Evolutionary conservation across 2,113 vertebrate genomes (phyloP), one percentile per base, ranked within the genome.

Genomic region (Jaculus jaculus): DNA sequence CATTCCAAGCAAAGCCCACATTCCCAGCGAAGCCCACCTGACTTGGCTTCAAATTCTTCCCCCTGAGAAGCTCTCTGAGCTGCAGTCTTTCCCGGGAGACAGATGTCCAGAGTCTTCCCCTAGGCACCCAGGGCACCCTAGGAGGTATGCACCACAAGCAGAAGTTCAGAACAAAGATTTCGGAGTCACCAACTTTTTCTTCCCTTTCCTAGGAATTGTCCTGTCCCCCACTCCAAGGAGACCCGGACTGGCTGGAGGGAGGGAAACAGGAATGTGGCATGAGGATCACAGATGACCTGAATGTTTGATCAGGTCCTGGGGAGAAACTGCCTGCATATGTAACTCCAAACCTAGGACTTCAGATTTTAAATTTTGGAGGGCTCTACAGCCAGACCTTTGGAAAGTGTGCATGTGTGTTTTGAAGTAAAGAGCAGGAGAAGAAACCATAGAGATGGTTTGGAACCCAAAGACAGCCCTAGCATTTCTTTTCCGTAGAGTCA

Each of bases 261-360:
- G 18, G 73, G 32, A 73, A 54, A 68, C 26, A 85, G n/a, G 89
- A 83, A 20, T 63, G 42, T 87, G 94, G 75, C 92, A 94, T 58
- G 79, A 65, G 84, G 74, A 68, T 47, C 77, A 82, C 95, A 94
- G 89, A 89, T 94, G 95, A 89, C 87, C 90, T 92, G 72, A 86
- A 75, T 90, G 21, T 89, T 58, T 84, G 93, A 78, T 95, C 91
- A 92, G 78, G 74, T 85, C 84, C 91, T 42, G 78, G 80, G 86
- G 92, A 94, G 86, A 94, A 42, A 63, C 77, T 42, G 84, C 47
- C 58, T 73, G 74, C 51, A 63, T 87, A n/a, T 75, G n/a, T 69
- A 77, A 30, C 71, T 66, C 66, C 79, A 93, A 68, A 63, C 8
- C 77, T 7, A 65, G 54, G 12, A n/a, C n/a, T 21, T 73, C 4